These are phyloP conservation scores for Saccopteryx bilineata DNA, from an alignment of 2,113 vertebrate genomes.

Conservation along the genomic window DNA sequence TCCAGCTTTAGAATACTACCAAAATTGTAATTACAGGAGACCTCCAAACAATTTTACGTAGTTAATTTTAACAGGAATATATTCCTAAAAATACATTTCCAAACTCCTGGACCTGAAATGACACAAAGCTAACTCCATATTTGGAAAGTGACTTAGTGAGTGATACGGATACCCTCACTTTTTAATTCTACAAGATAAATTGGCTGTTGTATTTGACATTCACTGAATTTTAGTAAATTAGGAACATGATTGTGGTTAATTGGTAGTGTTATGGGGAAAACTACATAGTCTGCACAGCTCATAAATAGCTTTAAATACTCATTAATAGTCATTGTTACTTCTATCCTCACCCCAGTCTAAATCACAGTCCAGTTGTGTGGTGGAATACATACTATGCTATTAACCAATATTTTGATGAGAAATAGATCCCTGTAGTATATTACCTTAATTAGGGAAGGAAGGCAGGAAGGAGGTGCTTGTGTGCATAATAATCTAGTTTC, in stretches of 20 bases:
- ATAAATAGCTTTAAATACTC: background rate
- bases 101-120: slow-evolving; percentile 11
- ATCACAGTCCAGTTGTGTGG: background rate
- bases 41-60: background rate
- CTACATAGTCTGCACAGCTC: background rate
- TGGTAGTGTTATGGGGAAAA: background rate
- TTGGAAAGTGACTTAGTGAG: slow-evolving; percentile 13
- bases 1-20: background rate
- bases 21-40: background rate
- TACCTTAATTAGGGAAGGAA: background rate
- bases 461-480: background rate
- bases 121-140: background rate
- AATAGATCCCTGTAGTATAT: background rate
- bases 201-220: slow-evolving; percentile 21
- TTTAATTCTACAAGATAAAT: background rate
- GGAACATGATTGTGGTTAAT: background rate
- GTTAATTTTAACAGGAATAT: slow-evolving; percentile 35
- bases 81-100: slow-evolving; percentile 17
- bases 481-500: background rate
- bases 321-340: background rate
- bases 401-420: slow-evolving; percentile 12
- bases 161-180: background rate
- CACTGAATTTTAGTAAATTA: slow-evolving; percentile 36
- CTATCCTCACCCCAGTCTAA: background rate
- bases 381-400: background rate